Conservation (phyloP, 1,140 invertebrate species). For the Diorhabda sublineata region DNA sequence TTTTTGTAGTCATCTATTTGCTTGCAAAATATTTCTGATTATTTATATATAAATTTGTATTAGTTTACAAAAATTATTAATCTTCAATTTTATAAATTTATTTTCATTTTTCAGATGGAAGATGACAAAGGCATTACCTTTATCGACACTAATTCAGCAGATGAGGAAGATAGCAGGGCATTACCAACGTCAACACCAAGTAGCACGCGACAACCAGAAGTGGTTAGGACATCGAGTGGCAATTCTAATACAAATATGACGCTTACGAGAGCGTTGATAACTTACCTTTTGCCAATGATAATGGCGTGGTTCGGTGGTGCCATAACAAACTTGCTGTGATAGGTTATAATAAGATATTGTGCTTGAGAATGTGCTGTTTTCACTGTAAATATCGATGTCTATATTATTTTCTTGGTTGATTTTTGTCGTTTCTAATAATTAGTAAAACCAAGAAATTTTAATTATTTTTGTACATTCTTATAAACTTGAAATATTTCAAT, state of each 20-base stretch:
- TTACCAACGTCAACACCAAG: constrained; percentile 24
- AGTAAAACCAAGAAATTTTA: no score
- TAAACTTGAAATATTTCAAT: no score
- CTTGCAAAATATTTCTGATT: no score
- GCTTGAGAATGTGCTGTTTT: constrained; percentile 5
- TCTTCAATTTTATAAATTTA: no score
- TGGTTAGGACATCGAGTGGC: constrained; percentile 35
- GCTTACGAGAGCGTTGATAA: constrained; percentile 61
- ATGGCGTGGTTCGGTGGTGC: constrained; percentile 79
- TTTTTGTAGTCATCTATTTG: no score
- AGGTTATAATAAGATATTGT: constrained; percentile 21
- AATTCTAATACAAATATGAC: constrained; percentile 38
- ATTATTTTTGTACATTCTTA: no score
- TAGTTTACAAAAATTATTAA: no score
- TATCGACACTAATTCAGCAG: constrained; percentile 11
- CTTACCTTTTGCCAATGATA: constrained; percentile 73
- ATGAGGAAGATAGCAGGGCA: constrained; percentile 7
- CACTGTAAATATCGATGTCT: not conserved
- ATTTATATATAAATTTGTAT: no score
- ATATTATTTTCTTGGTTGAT: no score
- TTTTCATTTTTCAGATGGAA: constrained; percentile 8
- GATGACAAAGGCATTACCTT: constrained; percentile 8
- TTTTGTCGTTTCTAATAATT: no score
- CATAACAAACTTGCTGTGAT: constrained; percentile 76
- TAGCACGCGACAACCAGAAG: constrained; percentile 27